Conservation (phyloP, 2,888 invertebrate genomes). For the Molorchus minor region DNA sequence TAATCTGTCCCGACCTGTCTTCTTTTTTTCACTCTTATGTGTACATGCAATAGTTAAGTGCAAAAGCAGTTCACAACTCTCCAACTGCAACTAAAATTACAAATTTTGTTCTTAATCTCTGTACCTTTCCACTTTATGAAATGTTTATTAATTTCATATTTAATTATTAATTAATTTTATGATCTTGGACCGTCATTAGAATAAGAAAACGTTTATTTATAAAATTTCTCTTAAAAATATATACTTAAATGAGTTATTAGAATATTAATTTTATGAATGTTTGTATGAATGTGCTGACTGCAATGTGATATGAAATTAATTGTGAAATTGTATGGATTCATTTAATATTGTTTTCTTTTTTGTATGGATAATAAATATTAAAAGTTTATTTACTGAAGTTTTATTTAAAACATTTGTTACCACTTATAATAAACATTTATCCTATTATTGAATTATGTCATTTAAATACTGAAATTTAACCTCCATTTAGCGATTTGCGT, state of each 20-base stretch:
- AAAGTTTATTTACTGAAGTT: constrained; percentile 47
- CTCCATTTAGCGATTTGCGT: too few species aligned
- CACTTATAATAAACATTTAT: too few species aligned
- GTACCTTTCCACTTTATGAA: constrained; percentile 34
- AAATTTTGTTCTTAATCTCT: too few species aligned
- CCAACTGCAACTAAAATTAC: constrained; percentile 38
- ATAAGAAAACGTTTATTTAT: constrained; percentile 59
- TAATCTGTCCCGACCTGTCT: constrained; percentile 55
- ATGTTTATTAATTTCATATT: constrained; percentile 44
- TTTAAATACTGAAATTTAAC: too few species aligned
- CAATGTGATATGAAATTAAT: constrained; percentile 49
- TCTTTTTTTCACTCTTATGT: constrained; percentile 49
- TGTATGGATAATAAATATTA: constrained; percentile 55
- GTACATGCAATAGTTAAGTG: constrained; percentile 55
- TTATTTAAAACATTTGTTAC: too few species aligned
- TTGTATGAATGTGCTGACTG: constrained; percentile 50
- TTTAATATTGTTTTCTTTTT: constrained; percentile 54
- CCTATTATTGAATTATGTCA: too few species aligned
- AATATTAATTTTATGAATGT: constrained; percentile 48
- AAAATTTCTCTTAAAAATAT: constrained; percentile 59
- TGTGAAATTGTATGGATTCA: constrained; percentile 49
- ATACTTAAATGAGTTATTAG: constrained; percentile 54
- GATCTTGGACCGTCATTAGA: constrained; percentile 54
- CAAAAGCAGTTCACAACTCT: constrained; percentile 43
- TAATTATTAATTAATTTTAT: constrained; percentile 47